phyloP scores from a whole-genome alignment of 2,113 vertebrate genomes.

The Mus pahari region DNA sequence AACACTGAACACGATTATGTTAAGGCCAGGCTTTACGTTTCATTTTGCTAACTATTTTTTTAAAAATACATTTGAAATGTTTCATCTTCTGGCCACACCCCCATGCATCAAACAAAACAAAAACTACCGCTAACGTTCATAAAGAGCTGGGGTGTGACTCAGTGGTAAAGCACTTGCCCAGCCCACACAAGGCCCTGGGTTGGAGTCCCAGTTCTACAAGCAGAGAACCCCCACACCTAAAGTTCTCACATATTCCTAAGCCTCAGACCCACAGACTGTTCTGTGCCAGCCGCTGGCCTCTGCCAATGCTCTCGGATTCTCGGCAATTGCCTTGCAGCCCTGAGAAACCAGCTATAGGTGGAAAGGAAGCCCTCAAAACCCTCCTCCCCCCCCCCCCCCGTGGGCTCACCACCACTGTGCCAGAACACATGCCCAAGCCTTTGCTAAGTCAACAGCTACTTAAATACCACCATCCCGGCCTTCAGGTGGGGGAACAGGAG shows the following conservation, averaged over 20 bases:
- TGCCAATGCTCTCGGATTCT: neutral
- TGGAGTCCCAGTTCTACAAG: neutral
- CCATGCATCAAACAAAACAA: neutral
- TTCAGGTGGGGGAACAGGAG: constrained; percentile 28
- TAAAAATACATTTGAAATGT: neutral
- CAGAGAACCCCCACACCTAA: neutral
- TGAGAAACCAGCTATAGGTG: neutral
- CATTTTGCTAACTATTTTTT: constrained; percentile 27
- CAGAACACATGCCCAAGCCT: neutral
- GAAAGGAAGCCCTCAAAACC: neutral
- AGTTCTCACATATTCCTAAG: neutral
- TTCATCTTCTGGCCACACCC: neutral
- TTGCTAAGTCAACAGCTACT: neutral
- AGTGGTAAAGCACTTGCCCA: neutral
- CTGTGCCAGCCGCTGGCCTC: neutral
- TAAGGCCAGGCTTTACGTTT: neutral
- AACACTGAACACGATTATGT: neutral
- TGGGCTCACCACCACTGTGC: neutral
- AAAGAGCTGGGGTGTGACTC: neutral
- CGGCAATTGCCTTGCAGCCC: neutral
- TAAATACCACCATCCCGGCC: neutral
- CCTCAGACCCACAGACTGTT: neutral
- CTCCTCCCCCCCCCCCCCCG: no score
- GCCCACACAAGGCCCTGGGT: neutral
- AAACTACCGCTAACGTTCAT: neutral